A percentile compares a stretch with the other conserved stretches of the same genome.
phyloP scores from a whole-genome alignment of 2,888 invertebrate genomes.

The Dryadula phaetusa region DNA sequence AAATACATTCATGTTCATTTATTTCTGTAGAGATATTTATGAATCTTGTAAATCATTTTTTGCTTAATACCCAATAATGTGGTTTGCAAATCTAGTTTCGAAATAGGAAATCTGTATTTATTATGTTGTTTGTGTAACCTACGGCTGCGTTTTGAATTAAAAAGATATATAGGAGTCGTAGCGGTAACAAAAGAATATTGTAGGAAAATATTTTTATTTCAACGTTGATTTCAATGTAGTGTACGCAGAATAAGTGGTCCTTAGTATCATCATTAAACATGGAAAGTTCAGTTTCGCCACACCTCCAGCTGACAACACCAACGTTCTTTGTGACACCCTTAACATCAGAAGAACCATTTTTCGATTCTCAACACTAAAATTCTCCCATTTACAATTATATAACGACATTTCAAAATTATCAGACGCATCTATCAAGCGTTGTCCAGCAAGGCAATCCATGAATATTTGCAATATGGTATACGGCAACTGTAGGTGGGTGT shows the following conservation, averaged over 20 bases:
- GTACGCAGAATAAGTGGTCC: constrained; percentile 61
- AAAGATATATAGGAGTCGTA: background rate
- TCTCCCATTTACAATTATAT: constrained; percentile 53
- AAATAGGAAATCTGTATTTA: too few species aligned
- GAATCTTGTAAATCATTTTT: too few species aligned
- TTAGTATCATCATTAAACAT: constrained; percentile 58
- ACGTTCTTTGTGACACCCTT: constrained; percentile 58
- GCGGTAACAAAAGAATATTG: background rate
- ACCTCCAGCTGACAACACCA: constrained; percentile 62
- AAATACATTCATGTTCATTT: too few species aligned
- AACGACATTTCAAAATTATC: constrained; percentile 55
- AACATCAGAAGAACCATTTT: constrained; percentile 53
- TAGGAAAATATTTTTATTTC: constrained; percentile 17
- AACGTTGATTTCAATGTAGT: constrained; percentile 59
- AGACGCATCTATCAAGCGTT: constrained; percentile 62
- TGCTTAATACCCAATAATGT: too few species aligned
- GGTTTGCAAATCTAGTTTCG: too few species aligned
- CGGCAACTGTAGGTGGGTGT: constrained; percentile 60
- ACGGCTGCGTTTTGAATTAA: too few species aligned
- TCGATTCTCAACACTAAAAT: constrained; percentile 33
- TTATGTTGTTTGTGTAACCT: too few species aligned
- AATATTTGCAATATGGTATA: constrained; percentile 59
- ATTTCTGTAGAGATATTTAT: too few species aligned
- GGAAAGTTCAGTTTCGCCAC: constrained; percentile 55
- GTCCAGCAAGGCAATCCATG: constrained; percentile 65